Percentiles rank a stretch among this genome's conserved stretches.
Conservation (phyloP, 2,113 vertebrate species). For the Irena cyanogastra region DNA sequence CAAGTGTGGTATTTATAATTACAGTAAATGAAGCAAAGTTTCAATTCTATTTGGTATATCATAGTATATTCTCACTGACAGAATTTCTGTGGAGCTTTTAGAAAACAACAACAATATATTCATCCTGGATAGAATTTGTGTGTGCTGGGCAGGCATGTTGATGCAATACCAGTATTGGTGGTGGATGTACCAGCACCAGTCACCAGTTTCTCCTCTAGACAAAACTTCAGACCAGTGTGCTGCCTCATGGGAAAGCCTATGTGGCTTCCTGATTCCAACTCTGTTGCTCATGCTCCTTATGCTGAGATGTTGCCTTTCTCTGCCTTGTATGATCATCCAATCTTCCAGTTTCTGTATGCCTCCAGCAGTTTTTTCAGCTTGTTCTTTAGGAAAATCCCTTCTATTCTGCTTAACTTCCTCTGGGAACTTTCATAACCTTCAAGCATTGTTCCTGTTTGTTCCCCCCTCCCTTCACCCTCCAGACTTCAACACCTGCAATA, state of each 20-base stretch:
- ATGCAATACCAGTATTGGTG: not conserved
- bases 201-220: not conserved
- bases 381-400: not conserved
- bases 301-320: not conserved
- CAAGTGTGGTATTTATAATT: not conserved
- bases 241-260: not conserved
- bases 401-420: not conserved
- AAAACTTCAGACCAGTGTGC: not conserved
- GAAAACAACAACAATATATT: not conserved
- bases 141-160: not conserved
- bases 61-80: not conserved
- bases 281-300: not conserved
- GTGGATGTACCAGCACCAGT: not conserved
- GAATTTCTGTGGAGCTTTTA: not conserved
- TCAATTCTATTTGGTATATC: not conserved
- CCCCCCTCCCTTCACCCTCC: fast-evolving
- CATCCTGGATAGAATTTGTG: not conserved
- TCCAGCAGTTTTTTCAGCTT: not conserved
- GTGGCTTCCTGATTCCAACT: not conserved
- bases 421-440: not conserved
- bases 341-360: not conserved
- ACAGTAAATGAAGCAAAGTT: not conserved
- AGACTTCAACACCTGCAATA: not conserved
- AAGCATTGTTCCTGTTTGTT: not conserved
- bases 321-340: not conserved